These are phyloP conservation scores for Zosterops hypoxanthus DNA, from an alignment of 2,113 vertebrate species.

Conservation along the genomic window DNA sequence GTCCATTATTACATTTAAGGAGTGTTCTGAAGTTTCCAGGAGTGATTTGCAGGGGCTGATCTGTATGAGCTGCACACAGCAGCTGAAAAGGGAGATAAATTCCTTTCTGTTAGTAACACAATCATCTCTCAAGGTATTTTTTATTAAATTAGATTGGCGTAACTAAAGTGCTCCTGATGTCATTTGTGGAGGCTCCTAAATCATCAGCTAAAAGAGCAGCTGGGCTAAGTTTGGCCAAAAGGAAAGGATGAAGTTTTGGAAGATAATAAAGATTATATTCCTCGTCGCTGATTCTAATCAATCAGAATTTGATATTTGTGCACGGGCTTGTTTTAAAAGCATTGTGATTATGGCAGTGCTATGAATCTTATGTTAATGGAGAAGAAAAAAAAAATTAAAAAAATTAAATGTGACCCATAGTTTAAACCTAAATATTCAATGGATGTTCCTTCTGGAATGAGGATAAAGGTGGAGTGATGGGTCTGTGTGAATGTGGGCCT, in stretches of 20 bases:
- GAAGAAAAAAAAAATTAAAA: neutral
- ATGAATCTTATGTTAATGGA: neutral
- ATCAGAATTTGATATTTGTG: neutral
- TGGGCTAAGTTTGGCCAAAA: constrained; percentile 3
- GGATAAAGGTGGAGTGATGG: neutral
- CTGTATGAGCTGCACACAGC: neutral
- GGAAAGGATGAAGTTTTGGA: neutral
- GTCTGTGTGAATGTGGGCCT: neutral
- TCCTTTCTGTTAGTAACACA: neutral
- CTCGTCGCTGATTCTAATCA: neutral
- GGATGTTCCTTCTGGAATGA: neutral
- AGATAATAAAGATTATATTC: neutral
- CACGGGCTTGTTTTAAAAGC: neutral
- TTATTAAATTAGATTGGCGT: constrained; percentile 10
- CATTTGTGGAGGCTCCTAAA: constrained; percentile 30
- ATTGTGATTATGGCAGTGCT: neutral
- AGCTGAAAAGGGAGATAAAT: constrained; percentile 4
- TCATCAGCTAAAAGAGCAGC: constrained; percentile 17
- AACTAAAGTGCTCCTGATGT: constrained; percentile 30
- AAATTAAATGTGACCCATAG: neutral
- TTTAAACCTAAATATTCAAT: neutral
- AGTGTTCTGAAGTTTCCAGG: neutral
- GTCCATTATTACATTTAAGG: neutral
- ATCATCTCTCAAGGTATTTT: constrained; percentile 24
- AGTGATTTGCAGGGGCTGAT: neutral